Evolutionary conservation across 2,888 invertebrate species (phyloP).

Genomic region (Dryocosmus kuriphilus): DNA sequence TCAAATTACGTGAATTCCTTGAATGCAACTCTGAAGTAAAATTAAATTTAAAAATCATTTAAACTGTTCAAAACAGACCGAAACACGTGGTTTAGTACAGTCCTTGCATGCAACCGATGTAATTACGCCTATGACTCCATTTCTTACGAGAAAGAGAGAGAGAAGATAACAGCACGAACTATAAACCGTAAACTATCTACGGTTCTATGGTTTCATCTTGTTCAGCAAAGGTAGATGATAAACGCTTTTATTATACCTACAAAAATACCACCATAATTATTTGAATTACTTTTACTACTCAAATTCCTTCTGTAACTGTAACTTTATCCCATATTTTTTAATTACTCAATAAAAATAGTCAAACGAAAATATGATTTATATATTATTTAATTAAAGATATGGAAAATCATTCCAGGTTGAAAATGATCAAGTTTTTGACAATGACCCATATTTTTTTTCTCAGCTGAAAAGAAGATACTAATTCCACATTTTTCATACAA

Average conservation of each 20-base stretch:
- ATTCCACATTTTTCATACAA: background rate
- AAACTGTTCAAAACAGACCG: background rate
- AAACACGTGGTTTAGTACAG: constrained; percentile 3
- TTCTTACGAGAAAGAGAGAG: background rate
- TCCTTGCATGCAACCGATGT: background rate
- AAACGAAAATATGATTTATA: no score
- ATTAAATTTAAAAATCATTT: background rate
- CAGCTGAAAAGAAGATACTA: background rate
- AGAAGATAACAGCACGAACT: constrained; percentile 17
- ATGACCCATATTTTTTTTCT: background rate
- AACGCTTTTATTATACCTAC: background rate
- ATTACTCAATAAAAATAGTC: no score
- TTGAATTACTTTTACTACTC: background rate
- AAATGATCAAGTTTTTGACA: no score
- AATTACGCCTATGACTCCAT: constrained; percentile 29
- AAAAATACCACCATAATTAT: background rate
- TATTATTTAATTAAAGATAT: no score
- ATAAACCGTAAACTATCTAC: constrained; percentile 24
- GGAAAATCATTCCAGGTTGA: no score
- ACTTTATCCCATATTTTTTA: no score
- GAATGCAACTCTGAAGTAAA: background rate
- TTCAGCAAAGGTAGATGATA: background rate
- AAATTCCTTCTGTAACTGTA: no score
- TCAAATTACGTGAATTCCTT: background rate
- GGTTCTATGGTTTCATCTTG: background rate